Base-by-base conservation (phyloP, 2,113 vertebrate species). In the Camelus dromedarius region DNA sequence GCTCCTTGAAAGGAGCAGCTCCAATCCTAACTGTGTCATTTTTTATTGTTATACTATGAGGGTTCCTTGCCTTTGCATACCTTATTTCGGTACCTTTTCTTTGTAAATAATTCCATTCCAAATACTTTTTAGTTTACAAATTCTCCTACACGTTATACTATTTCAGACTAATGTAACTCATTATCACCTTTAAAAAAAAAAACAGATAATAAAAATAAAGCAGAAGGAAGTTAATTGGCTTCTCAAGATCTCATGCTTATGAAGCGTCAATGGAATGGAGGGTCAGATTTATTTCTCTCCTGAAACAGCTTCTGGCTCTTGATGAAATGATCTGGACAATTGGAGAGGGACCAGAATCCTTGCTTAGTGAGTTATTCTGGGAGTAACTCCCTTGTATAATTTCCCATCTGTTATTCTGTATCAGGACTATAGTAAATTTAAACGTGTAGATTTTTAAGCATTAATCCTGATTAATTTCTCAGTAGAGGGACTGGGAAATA, bases 401-500 rank as follows among this genome's bases (percentile, higher is more conserved):
- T 92, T 69, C 3, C 38, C 54, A 93, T 85, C 64, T 94, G 35
- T 77, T 86, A 18, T 81, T 87, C 46, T 85, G 48, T 70, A 56
- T 38, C 32, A 67, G 11, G 26, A 30, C 1, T 48, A 67, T 16
- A 81, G 19, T 32, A 94, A 91, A 91, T 93, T 82, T 69, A 96
- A 93, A 22, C 4, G 2, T 86, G 14, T 67, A 84, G 13, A 83
- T 48, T 79, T 96, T 50, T 62, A 77, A 85, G 32, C 79, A 93
- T 88, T 82, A 67, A 38, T 94, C 52, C 87, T 94, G 42, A 89
- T 89, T 94, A 79, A 48, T 86, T 38, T 52, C 19, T 93, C 46
- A 94, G 13, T 22, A 69, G 56, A 86, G 13, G 5, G 5, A 48
- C 30, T 85, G n/a, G 15, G n/a, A 85, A 89, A 69, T 32, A 72